Percentiles rank a stretch among this genome's conserved stretches.
Conservation (phyloP, 2,113 vertebrate genomes). For the Cochlearius cochlearius region DNA sequence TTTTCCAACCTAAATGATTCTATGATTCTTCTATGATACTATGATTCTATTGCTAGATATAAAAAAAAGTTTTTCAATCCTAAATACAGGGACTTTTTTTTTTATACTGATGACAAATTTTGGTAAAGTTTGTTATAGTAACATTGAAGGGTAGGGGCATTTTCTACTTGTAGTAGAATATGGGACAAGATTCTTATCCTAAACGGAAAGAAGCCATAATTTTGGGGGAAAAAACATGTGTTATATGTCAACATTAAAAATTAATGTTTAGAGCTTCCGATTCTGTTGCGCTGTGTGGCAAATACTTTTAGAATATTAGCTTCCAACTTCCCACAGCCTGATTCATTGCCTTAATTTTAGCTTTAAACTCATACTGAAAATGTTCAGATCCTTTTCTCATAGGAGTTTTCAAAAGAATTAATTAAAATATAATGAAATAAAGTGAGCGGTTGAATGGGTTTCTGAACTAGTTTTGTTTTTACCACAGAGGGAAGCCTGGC, state of each 20-base stretch:
- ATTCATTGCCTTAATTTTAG: constrained; percentile 45
- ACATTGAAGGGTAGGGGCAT: not conserved
- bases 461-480: not conserved
- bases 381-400: not conserved
- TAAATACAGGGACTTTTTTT: not conserved
- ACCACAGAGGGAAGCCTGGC: not conserved
- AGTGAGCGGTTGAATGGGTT: not conserved
- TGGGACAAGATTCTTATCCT: not conserved
- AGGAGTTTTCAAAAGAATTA: constrained; percentile 39
- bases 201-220: not conserved
- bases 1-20: no score
- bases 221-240: fast-evolving
- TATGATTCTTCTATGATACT: no score
- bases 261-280: not conserved
- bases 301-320: not conserved
- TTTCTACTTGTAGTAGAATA: not conserved
- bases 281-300: not conserved
- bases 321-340: not conserved
- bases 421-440: constrained; percentile 54
- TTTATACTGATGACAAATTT: not conserved
- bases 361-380: not conserved
- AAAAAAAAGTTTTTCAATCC: not conserved
- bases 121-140: not conserved
- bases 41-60: not conserved
- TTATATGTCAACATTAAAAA: not conserved